These are phyloP conservation scores for Toxostoma redivivum DNA, from an alignment of 2,113 vertebrate species.

Conservation along the genomic window DNA sequence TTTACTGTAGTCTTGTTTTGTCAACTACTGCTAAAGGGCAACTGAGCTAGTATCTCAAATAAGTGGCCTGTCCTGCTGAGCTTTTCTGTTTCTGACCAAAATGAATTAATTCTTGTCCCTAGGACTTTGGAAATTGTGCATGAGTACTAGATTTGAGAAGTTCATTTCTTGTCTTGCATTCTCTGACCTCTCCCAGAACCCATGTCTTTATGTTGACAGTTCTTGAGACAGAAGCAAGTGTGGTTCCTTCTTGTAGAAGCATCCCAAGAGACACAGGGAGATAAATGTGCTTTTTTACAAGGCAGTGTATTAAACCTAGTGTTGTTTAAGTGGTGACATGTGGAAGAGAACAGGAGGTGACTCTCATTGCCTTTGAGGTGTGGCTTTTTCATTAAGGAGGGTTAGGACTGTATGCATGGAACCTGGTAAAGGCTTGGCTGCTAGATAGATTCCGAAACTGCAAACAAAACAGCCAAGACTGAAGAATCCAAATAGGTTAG, in stretches of 20 bases:
- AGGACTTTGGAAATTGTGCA: not conserved
- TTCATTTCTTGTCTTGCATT: not conserved
- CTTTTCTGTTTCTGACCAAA: not conserved
- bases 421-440: not conserved
- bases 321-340: not conserved
- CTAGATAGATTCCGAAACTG: not conserved
- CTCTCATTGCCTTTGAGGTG: not conserved
- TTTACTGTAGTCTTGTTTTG: not conserved
- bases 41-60: not conserved
- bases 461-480: not conserved
- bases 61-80: not conserved
- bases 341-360: not conserved
- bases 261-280: not conserved
- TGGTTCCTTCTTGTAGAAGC: not conserved
- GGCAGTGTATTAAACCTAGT: not conserved
- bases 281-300: not conserved
- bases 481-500: not conserved
- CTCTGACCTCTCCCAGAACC: not conserved
- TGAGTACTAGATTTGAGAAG: not conserved
- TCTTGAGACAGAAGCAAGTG: not conserved
- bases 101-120: not conserved
- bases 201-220: not conserved
- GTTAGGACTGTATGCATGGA: not conserved
- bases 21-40: not conserved
- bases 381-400: not conserved